These are phyloP conservation scores for Dryomyza anilis DNA, from an alignment of 2,888 invertebrate species.

Conservation along the genomic window DNA sequence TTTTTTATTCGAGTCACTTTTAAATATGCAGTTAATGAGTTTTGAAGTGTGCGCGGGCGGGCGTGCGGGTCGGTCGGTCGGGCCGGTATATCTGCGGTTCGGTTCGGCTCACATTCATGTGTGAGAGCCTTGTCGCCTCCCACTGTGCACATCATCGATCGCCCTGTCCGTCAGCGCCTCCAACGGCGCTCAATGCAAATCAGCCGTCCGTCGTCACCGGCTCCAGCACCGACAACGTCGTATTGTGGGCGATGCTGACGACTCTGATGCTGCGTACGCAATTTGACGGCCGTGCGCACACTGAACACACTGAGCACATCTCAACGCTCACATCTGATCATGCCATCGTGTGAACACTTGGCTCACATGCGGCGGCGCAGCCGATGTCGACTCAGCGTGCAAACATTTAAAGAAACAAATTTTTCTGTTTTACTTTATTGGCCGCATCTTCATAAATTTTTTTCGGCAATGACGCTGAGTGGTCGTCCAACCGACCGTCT, in stretches of 20 bases:
- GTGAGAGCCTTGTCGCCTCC: no score
- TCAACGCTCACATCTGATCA: no score
- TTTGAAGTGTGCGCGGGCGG: background rate
- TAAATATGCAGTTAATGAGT: conserved; percentile 9
- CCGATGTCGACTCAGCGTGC: conserved; percentile 27
- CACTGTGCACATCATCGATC: no score
- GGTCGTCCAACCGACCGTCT: background rate
- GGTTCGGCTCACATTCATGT: no score
- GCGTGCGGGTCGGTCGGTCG: no score
- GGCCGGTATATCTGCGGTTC: no score
- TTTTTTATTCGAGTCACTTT: background rate
- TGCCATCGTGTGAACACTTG: background rate
- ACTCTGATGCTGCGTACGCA: no score
- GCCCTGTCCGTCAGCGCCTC: background rate
- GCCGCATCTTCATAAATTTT: background rate
- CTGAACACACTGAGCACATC: no score
- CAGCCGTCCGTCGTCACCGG: background rate
- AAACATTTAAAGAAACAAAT: conserved; percentile 23
- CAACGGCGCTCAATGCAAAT: background rate
- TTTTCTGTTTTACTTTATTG: background rate
- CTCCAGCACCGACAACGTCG: no score
- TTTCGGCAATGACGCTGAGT: conserved; percentile 8
- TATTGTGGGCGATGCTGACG: background rate
- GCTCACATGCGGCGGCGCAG: conserved; percentile 4
- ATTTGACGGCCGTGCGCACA: no score